phyloP scores from a whole-genome alignment of 2,888 invertebrate genomes.

The Iphiclides podalirius region DNA sequence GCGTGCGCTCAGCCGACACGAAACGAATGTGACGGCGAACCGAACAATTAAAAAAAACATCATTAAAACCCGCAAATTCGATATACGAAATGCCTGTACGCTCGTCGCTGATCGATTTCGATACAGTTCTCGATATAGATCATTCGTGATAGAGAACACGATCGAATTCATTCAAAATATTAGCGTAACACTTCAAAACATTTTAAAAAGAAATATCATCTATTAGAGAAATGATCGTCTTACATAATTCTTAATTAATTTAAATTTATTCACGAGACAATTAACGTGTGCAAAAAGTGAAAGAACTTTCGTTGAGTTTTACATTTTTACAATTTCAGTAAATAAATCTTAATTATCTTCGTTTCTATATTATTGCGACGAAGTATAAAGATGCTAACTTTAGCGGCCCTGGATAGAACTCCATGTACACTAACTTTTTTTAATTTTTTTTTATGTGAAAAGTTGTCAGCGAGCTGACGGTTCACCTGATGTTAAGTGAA shows the following conservation, averaged over 20 bases:
- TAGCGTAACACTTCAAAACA: too few relatives aligned
- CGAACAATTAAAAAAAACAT: slow-evolving; percentile 21
- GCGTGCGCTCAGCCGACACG: slow-evolving; percentile 27
- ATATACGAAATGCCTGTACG: neutral
- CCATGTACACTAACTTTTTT: too few relatives aligned
- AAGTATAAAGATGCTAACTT: neutral
- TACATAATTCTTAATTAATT: neutral
- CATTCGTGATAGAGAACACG: too few relatives aligned
- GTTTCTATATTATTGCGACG: neutral
- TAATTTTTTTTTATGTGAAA: too few relatives aligned
- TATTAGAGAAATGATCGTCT: too few relatives aligned
- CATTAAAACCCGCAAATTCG: slow-evolving; percentile 24
- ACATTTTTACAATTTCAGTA: too few relatives aligned
- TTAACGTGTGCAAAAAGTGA: neutral
- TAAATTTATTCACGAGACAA: neutral
- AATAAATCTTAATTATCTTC: too few relatives aligned
- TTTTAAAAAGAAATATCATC: too few relatives aligned
- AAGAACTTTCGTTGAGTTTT: neutral
- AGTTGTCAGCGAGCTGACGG: too few relatives aligned
- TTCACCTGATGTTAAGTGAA: too few relatives aligned
- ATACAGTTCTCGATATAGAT: neutral
- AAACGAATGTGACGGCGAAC: slow-evolving; percentile 14
- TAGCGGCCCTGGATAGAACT: neutral
- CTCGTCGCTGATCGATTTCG: neutral
- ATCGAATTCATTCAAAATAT: too few relatives aligned